Evolutionary conservation across 2,888 invertebrate genomes (phyloP), one percentile per base, ranked within the genome.

Genomic region (Drosophila multiciliata): DNA sequence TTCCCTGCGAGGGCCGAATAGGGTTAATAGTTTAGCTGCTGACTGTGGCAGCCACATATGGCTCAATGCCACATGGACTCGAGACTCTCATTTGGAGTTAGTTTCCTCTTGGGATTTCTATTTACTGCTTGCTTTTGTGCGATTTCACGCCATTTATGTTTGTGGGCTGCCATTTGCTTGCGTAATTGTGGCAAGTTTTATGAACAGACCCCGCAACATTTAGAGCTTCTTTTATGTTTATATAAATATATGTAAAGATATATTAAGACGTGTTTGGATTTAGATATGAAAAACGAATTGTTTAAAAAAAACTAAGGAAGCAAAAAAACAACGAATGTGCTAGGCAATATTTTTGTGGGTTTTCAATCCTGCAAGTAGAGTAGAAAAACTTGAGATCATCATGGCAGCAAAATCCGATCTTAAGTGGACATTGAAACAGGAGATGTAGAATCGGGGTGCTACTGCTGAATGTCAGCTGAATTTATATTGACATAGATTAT

Each of bases 21-120:
- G 69, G 62, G 70, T 87, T 77, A 87, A 87, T 83, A 80, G 80
- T 84, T 83, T 42, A 82, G 70, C 40, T 49, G 55, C 23, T 36
- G 57, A 23, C 15, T 15, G 23, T 23, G 45, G 45, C 45, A 45
- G 15, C 23, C 78, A 78, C 84, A 84, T 80, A 75, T 83, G 84
- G 63, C 57, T 55, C 26, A 11, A 50, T 38, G 15, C n/a, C 45
- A 15, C 23, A 15, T 1, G 15, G 45, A 26, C 45, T 29, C 7
- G 32, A 29, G 32, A 5, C 40, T 32, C 20, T 2, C 29, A 5
- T 32, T 40, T 15, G 11, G 29, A n/a, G 8, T 52, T 67, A 38
- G 12, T 20, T 61, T 9, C 15, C 23, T 17, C 36, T 35, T n/a
- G 26, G 38, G 52, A 42, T 9, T 8, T 42, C n/a, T 15, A 1